A percentile compares a stretch with the other conserved stretches of the same genome.
Evolutionary conservation across 2,797 vertebrate genomes (phyloP).

Genomic region (Loris lydekkerianus): DNA sequence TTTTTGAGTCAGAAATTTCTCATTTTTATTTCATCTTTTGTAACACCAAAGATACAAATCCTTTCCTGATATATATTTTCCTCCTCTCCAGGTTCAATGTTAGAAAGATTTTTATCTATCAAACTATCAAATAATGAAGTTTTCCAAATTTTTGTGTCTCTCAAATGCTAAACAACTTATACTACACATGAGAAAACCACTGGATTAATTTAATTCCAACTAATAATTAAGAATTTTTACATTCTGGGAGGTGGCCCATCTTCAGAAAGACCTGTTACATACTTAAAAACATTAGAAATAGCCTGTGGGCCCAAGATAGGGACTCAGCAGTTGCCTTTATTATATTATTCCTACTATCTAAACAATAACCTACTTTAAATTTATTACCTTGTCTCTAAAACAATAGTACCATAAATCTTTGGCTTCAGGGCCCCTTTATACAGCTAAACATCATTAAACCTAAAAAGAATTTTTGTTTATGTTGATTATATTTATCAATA

Average conservation of each 20-base stretch:
- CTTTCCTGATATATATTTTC: neutral
- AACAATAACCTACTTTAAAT: neutral
- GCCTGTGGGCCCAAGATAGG: neutral
- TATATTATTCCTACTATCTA: neutral
- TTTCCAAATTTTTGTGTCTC: neutral
- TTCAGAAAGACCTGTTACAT: neutral
- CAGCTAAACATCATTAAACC: constrained; percentile 53
- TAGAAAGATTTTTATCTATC: constrained; percentile 49
- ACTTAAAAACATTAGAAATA: neutral
- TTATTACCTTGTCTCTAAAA: constrained; percentile 47
- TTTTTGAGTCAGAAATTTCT: constrained; percentile 45
- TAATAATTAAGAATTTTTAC: constrained; percentile 27
- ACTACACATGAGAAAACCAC: neutral
- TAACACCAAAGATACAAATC: neutral
- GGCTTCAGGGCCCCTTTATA: constrained; percentile 39
- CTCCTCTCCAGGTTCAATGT: neutral
- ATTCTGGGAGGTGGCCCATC: neutral
- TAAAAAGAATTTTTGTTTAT: constrained; percentile 12
- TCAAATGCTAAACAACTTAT: constrained; percentile 30
- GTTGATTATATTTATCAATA: constrained; percentile 18
- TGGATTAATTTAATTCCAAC: neutral
- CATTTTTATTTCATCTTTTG: constrained; percentile 40
- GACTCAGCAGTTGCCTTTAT: neutral
- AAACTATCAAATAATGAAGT: constrained; percentile 44
- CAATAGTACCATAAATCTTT: constrained; percentile 23